phyloP scores from a whole-genome alignment of 2,888 invertebrate genomes.

The Helicoverpa assulta region DNA sequence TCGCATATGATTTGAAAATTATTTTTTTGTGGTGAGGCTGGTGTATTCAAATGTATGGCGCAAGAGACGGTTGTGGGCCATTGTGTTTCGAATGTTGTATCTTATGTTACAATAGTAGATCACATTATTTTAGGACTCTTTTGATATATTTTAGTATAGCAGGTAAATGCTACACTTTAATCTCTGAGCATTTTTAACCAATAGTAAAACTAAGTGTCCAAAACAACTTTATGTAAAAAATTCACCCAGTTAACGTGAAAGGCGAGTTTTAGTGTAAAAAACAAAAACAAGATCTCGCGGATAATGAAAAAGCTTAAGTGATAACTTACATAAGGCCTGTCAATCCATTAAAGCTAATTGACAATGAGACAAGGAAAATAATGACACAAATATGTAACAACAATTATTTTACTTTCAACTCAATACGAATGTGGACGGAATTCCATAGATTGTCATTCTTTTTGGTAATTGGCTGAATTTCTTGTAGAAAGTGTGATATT shows the following conservation, averaged over 20 bases:
- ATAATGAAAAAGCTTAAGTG: constrained; percentile 36
- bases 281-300: constrained; percentile 42
- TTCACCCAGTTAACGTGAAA: constrained; percentile 43
- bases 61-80: not conserved
- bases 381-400: constrained; percentile 8
- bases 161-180: not conserved
- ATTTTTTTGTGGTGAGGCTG: constrained; percentile 43
- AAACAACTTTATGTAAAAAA: not conserved
- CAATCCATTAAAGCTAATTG: constrained; percentile 54
- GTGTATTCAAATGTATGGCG: constrained; percentile 21
- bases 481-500: not conserved
- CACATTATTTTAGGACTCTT: not conserved
- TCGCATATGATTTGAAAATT: constrained; percentile 50
- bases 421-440: constrained; percentile 13
- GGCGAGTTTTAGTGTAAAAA: constrained; percentile 25
- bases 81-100: not conserved
- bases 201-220: not conserved
- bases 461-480: not conserved
- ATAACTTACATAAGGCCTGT: constrained; percentile 46
- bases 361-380: constrained; percentile 29
- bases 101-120: not conserved
- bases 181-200: not conserved
- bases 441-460: constrained; percentile 24
- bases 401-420: constrained; percentile 30
- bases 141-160: not conserved